Evolutionary conservation across 2,797 vertebrate genomes (phyloP), one percentile per base, ranked within the genome.

Genomic region (Moxostoma hubbsi): DNA sequence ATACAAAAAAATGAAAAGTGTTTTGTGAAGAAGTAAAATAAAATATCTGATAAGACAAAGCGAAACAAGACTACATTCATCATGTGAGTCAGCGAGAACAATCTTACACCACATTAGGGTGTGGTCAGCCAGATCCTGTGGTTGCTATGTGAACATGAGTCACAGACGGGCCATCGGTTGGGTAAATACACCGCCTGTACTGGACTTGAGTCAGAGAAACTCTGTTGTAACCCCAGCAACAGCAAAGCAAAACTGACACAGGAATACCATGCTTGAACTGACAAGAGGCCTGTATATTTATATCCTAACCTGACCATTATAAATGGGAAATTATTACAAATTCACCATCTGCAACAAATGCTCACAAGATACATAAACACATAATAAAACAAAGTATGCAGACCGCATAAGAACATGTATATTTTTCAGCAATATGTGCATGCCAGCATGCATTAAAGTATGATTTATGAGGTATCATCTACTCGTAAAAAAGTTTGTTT

Each of bases 211-310:
- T 83, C 72, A 73, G 76, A 36, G 36, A 5, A 81, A 76, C 66
- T 13, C 64, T 43, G 47, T 63, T 16, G 88, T 87, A 83, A 83
- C 89, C 85, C 83, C 0, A 85, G 92, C 88, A 92, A 94, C 93
- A 66, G 75, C 78, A 89, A 92, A 90, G 92, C 88, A 93, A 91
- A 92, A 85, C 81, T 80, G 87, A 91, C 86, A 91, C 82, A 75
- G 81, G 89, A 91, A 85, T 84, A 18, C 64, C 71, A 83, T 71
- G 80, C 46, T 16, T 50, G 78, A 87, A 83, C 69, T 61, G 58
- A 24, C 83, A 80, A 80, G 82, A 74, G 83, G 74, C 72, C 74
- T 45, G 77, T 7, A 73, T 84, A 88, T 87, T 84, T 88, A 86
- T 66, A 89, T 89, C 82, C 85, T 79, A 89, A 92, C 87, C 83